A percentile compares a stretch with the other conserved stretches of the same genome.
phyloP scores from a whole-genome alignment of 2,888 invertebrate genomes.

The Aphodius sticticus region DNA sequence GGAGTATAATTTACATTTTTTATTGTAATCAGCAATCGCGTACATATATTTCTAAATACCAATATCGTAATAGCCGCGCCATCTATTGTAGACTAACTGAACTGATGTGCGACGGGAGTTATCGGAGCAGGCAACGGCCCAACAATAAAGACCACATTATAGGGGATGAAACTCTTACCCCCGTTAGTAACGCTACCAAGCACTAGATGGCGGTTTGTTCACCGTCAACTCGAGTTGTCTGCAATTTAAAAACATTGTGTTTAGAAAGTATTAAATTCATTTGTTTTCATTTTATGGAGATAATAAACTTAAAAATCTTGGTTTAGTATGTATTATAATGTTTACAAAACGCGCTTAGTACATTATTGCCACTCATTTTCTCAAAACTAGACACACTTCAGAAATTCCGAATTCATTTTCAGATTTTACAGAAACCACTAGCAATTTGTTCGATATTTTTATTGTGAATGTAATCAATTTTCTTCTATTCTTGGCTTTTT shows the following conservation, averaged over 20 bases:
- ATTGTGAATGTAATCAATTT: no score
- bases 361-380: no score
- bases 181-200: not conserved
- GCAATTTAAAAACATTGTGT: not conserved
- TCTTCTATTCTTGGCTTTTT: no score
- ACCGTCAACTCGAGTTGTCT: not conserved
- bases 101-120: not conserved
- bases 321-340: no score
- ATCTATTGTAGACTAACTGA: not conserved
- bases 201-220: not conserved
- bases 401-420: no score
- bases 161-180: not conserved
- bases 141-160: not conserved
- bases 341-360: no score
- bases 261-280: not conserved
- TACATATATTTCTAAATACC: not conserved
- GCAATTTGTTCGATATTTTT: no score
- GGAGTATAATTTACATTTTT: not conserved
- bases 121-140: not conserved
- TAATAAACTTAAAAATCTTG: no score
- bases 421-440: no score
- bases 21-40: not conserved
- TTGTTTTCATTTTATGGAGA: no score
- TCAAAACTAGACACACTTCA: no score
- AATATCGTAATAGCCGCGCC: not conserved